Conservation (phyloP, 2,888 invertebrate species). For the Malacosoma neustria region DNA sequence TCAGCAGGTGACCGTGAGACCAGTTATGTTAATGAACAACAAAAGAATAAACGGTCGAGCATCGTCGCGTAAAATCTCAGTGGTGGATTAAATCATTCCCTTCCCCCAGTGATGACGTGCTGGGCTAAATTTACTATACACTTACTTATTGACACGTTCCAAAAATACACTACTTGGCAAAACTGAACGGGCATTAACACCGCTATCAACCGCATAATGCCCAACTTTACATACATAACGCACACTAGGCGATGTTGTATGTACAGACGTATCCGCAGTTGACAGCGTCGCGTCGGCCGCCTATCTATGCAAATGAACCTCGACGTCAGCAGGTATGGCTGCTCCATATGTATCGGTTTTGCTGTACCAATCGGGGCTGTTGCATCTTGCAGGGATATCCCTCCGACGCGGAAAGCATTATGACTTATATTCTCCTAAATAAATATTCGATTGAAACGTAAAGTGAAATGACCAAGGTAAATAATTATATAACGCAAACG, state of each 20-base stretch:
- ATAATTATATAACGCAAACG: no score
- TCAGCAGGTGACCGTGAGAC: constrained; percentile 19
- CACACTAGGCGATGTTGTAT: constrained; percentile 8
- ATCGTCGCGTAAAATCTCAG: constrained; percentile 26
- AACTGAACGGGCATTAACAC: constrained; percentile 73
- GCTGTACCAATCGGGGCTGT: no score
- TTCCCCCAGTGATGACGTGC: constrained; percentile 56
- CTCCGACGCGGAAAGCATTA: no score
- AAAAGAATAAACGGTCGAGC: constrained; percentile 23
- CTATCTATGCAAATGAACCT: constrained; percentile 12
- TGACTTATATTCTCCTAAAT: no score
- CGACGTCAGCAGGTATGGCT: not conserved
- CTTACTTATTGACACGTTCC: constrained; percentile 74
- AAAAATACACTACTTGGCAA: constrained; percentile 72
- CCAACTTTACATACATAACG: constrained; percentile 36
- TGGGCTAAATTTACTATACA: constrained; percentile 67
- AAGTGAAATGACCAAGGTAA: no score
- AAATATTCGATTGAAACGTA: no score
- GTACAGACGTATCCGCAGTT: constrained; percentile 22
- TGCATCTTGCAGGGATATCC: no score
- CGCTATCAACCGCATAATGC: constrained; percentile 66
- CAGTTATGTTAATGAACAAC: constrained; percentile 19
- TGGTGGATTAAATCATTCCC: constrained; percentile 51
- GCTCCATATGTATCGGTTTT: not conserved
- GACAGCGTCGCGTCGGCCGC: constrained; percentile 1